Base-by-base conservation (phyloP, 2,113 vertebrate species). In the Diphyllodes magnificus region DNA sequence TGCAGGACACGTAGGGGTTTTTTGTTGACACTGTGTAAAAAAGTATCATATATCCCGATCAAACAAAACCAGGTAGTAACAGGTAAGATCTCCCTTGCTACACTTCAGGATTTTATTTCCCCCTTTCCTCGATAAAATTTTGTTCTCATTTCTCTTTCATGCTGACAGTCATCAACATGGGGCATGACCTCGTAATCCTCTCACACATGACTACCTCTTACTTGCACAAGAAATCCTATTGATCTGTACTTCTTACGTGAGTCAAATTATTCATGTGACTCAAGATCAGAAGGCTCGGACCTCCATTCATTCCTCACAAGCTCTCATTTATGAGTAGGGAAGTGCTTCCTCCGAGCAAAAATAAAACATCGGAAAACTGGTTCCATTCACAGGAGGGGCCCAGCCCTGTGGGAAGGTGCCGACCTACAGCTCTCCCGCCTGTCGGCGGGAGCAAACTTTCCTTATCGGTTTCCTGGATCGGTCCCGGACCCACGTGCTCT, bases 21-120 rank as follows among this genome's bases (percentile, higher is more conserved):
- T 94, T 95, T 94, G 78, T 97, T 93, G 85, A 90, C 90, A 64
- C 37, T 49, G 33, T 82, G 35, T 83, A 75, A 75, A 54, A 78
- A 51, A 51, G 45, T 19, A 64, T 73, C 63, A 40, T 31, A n/a
- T n/a, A 77, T 28, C 33, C 51, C 7, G 2, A 82, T 7, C 23
- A 49, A 73, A 87, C 35, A 66, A 39, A 84, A 31, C 31, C 30
- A 53, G 54, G 81, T 71, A 88, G 35, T 45, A 87, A n/a, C 15
- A 71, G 47, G 37, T 59, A 83, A 49, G 23, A 53, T 83, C n/a
- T 93, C 78, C 82, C 72, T 86, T 56, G 61, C 80, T 84, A 61
- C 50, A 40, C 73, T 40, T 77, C 17, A 56, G 78, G 57, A 91
- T 77, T 87, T 91, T 86, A 51, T 51, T 66, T 83, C 8, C 12